These are phyloP conservation scores for Zaprionus inermis DNA, from an alignment of 1,140 invertebrate species.

Conservation along the genomic window DNA sequence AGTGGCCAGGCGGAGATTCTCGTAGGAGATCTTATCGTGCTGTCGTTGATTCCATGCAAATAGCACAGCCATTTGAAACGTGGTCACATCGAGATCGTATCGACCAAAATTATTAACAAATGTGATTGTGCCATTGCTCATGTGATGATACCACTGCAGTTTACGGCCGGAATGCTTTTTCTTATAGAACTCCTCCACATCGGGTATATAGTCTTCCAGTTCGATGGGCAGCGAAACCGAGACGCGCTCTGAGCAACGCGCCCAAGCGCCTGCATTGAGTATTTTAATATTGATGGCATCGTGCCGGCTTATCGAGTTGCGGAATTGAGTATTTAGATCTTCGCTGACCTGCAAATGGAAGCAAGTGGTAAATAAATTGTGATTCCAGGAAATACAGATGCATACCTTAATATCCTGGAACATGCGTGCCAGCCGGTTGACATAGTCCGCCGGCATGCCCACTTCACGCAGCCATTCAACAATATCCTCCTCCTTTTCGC, in stretches of 20 bases:
- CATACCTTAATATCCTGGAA: conserved; percentile 98
- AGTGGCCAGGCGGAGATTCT: conserved; percentile 97
- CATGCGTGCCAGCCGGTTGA: conserved; percentile 98
- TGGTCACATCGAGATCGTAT: conserved; percentile 99
- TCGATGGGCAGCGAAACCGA: conserved; percentile 98
- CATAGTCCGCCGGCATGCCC: conserved; percentile 99
- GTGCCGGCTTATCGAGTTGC: conserved; percentile 88
- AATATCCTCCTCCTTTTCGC: conserved; percentile 99
- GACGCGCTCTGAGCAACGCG: conserved; percentile 95
- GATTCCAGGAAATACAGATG: not conserved
- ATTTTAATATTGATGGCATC: conserved; percentile 96
- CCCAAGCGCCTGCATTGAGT: conserved; percentile 99
- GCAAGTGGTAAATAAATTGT: not conserved
- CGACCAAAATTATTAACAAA: conserved; percentile 96
- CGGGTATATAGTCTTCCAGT: conserved; percentile 99
- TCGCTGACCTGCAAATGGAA: conserved; percentile 87
- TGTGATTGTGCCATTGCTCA: conserved; percentile 99
- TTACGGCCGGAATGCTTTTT: conserved; percentile 99
- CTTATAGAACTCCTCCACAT: conserved; percentile 97
- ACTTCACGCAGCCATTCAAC: conserved; percentile 97
- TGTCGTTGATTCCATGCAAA: conserved; percentile 99
- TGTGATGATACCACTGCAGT: conserved; percentile 99
- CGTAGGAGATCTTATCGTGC: conserved; percentile 95
- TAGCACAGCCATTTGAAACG: conserved; percentile 99
- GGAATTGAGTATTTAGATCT: conserved; percentile 98